phyloP scores from a whole-genome alignment of 2,797 vertebrate genomes.

The Pipistrellus nathusii region DNA sequence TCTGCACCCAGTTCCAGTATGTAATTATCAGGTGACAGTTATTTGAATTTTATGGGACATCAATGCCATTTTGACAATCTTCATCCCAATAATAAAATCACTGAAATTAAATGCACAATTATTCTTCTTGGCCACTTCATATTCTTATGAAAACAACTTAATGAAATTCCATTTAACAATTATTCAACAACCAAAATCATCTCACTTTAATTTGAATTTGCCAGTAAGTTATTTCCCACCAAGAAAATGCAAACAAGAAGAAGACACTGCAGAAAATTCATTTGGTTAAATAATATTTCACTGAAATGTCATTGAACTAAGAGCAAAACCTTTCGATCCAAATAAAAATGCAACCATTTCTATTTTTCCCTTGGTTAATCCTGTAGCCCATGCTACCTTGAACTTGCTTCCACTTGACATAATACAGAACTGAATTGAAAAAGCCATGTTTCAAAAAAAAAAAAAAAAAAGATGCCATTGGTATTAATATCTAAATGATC shows the following conservation, averaged over 20 bases:
- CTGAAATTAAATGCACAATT: conserved; percentile 48
- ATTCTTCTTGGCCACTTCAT: conserved; percentile 27
- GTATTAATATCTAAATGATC: conserved; percentile 45
- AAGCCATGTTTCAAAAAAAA: conserved; percentile 17
- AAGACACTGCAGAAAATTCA: conserved; percentile 12
- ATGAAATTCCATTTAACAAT: conserved; percentile 58
- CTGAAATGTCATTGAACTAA: conserved; percentile 26
- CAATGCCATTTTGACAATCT: conserved; percentile 43
- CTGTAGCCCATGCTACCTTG: not conserved
- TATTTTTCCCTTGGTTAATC: not conserved
- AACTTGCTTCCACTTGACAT: conserved; percentile 27
- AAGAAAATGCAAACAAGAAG: conserved; percentile 33
- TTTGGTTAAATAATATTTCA: conserved; percentile 49
- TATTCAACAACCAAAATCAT: conserved; percentile 47
- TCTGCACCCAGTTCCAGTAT: not conserved
- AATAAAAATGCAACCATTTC: conserved; percentile 20
- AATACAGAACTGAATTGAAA: conserved; percentile 19
- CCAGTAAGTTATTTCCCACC: conserved; percentile 24
- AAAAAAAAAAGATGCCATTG: not conserved
- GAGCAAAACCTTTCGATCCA: conserved; percentile 8
- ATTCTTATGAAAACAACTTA: conserved; percentile 61
- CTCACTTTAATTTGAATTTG: conserved; percentile 56
- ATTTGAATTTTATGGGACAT: conserved; percentile 49
- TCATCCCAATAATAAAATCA: conserved; percentile 31
- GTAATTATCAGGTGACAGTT: conserved; percentile 36